Conservation (phyloP, 2,797 vertebrate genomes). For the Xyrichtys novacula region DNA sequence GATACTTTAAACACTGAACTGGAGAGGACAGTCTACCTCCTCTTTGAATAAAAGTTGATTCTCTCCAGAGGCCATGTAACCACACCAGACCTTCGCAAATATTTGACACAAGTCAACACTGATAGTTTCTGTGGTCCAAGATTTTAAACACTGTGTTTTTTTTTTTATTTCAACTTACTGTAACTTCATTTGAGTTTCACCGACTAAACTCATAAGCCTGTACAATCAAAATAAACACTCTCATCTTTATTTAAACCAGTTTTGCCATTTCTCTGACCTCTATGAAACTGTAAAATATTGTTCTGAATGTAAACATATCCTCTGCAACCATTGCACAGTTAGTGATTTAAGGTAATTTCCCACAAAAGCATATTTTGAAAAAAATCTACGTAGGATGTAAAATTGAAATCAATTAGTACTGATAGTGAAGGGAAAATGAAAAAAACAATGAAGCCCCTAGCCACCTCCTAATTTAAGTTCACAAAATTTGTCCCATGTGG, state of each 20-base stretch:
- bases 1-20: background rate
- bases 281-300: no score
- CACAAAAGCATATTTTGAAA: background rate
- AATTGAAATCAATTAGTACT: no score
- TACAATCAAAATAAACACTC: slow-evolving; percentile 39
- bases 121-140: slow-evolving; percentile 7
- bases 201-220: background rate
- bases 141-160: slow-evolving; percentile 5
- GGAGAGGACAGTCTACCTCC: no score
- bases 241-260: no score
- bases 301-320: no score
- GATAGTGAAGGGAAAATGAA: no score
- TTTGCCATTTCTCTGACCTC: no score
- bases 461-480: background rate
- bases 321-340: background rate
- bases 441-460: background rate
- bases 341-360: background rate
- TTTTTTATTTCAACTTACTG: background rate
- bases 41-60: no score
- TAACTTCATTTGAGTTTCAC: background rate
- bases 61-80: no score
- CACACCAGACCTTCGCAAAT: slow-evolving; percentile 16
- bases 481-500: no score
- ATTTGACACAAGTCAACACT: background rate
- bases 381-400: background rate